A percentile compares a stretch with the other conserved stretches of the same genome.
Conservation (phyloP, 64 coral and sea anemone genomes). For the Montipora efflorescens region DNA sequence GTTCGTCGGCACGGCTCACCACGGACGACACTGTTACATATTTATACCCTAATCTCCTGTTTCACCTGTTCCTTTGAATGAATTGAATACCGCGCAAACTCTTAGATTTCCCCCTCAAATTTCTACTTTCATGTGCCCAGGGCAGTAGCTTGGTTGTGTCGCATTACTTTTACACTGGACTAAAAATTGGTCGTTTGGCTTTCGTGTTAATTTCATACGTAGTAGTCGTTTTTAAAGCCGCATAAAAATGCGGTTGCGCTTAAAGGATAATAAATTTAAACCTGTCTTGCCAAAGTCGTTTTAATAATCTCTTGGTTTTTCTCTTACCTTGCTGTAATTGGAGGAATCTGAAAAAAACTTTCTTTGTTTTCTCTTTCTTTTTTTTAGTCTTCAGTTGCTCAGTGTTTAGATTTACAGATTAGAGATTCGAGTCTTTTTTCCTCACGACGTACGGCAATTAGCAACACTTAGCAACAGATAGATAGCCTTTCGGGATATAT, state of each 20-base stretch:
- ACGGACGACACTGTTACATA: not conserved
- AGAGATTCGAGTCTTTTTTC: not conserved
- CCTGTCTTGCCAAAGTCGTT: conserved; percentile 36
- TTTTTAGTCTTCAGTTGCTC: not conserved
- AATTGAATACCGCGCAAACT: not conserved
- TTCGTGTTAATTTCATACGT: not conserved
- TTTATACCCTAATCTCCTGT: not conserved
- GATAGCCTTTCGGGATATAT: not conserved
- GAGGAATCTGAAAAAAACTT: not conserved
- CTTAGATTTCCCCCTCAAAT: not conserved
- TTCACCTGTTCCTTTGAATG: not conserved
- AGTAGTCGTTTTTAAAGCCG: not conserved
- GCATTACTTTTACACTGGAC: not conserved
- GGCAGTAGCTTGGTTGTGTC: not conserved
- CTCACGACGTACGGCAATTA: not conserved
- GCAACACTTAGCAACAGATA: not conserved
- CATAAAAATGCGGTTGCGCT: conserved; percentile 28
- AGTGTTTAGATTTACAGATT: conserved; percentile 13
- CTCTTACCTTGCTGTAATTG: conserved; percentile 5
- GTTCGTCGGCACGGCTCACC: not conserved
- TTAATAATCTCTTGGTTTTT: conserved; percentile 21
- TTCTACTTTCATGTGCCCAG: not conserved
- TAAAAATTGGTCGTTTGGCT: not conserved
- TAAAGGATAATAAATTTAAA: conserved; percentile 23
- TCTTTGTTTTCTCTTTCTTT: conserved; percentile 14